These are phyloP conservation scores for Macheiramphus alcinus DNA, from an alignment of 2,113 vertebrate genomes.

Conservation along the genomic window DNA sequence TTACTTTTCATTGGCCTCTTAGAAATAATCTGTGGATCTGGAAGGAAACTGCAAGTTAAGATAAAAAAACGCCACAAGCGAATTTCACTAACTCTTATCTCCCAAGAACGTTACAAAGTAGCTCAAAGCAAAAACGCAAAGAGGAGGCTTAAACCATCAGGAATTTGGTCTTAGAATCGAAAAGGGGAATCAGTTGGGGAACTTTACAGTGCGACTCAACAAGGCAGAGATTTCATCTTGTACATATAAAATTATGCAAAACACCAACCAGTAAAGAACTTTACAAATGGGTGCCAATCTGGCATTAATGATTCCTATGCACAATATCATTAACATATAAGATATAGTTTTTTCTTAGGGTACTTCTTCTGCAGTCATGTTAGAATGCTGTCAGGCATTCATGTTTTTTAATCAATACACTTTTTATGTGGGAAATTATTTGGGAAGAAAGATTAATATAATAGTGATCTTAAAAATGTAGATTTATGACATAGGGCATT, in stretches of 20 bases:
- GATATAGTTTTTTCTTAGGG: not conserved
- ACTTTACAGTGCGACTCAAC: not conserved
- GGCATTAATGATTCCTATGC: not conserved
- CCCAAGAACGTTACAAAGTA: not conserved
- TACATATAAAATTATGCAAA: not conserved
- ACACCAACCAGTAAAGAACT: not conserved
- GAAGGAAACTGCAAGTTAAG: not conserved
- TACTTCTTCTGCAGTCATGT: not conserved
- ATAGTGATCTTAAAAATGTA: not conserved
- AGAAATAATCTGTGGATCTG: not conserved
- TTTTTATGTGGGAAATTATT: not conserved
- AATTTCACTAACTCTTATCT: not conserved
- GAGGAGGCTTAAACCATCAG: not conserved
- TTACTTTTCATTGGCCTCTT: not conserved
- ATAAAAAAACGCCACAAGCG: not conserved
- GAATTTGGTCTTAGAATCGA: not conserved
- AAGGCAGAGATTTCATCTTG: not conserved
- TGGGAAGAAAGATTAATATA: not conserved
- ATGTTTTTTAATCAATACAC: not conserved
- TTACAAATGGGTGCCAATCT: not conserved
- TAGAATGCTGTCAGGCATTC: not conserved
- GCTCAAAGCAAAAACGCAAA: not conserved
- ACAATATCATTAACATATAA: not conserved
- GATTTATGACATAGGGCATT: not conserved
- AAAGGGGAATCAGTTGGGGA: rapidly evolving